phyloP scores from a whole-genome alignment of 2,888 invertebrate genomes.

The Ceratothoa steindachneri region DNA sequence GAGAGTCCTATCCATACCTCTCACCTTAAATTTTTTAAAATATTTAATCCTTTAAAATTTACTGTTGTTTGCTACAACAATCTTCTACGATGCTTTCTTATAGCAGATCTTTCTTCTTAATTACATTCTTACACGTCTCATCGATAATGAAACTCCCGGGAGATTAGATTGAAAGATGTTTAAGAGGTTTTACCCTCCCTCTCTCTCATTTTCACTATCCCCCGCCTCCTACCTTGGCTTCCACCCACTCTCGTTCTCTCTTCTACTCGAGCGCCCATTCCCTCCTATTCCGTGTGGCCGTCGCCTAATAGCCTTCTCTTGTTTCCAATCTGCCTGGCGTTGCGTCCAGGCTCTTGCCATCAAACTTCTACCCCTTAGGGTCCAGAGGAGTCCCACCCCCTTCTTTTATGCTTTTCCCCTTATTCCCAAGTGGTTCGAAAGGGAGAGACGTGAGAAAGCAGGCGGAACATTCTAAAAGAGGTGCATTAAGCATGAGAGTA shows the following conservation, averaged over 20 bases:
- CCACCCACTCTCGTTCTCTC: background rate
- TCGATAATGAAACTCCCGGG: too few relatives aligned
- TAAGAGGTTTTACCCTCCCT: too few relatives aligned
- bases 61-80: too few relatives aligned
- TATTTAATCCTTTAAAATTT: too few relatives aligned
- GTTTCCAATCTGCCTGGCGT: slow-evolving; percentile 2
- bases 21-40: too few relatives aligned
- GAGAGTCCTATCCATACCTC: too few relatives aligned
- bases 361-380: slow-evolving; percentile 5
- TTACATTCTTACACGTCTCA: too few relatives aligned
- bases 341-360: background rate
- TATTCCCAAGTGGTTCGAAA: background rate
- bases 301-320: slow-evolving; percentile 10
- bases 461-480: background rate
- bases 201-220: background rate
- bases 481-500: background rate
- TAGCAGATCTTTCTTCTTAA: too few relatives aligned
- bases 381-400: background rate
- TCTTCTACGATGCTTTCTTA: too few relatives aligned
- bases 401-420: background rate
- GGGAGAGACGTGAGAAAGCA: background rate
- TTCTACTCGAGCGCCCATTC: background rate
- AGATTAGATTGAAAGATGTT: too few relatives aligned
- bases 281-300: slow-evolving; percentile 1
- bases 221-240: background rate